phyloP scores from a whole-genome alignment of 1,140 invertebrate species.

The Hylaeus volcanicus region DNA sequence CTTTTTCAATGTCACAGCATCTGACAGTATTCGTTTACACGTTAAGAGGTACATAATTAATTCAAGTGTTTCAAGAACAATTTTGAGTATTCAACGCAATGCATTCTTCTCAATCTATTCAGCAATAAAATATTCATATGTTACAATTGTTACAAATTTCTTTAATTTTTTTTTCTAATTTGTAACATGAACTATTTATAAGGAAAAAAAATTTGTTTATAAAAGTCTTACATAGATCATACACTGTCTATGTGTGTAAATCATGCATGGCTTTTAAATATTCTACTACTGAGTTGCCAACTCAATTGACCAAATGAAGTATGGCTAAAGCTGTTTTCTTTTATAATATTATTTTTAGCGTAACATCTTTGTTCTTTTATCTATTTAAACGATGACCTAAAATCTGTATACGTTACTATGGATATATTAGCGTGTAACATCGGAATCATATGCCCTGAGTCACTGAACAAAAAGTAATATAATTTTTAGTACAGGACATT shows the following conservation, averaged over 20 bases:
- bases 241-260: not conserved
- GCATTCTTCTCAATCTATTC: not conserved
- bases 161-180: not conserved
- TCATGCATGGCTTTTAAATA: not conserved
- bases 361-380: not conserved
- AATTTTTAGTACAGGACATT: slow-evolving; percentile 15
- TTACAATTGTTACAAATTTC: not conserved
- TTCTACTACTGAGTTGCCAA: not conserved
- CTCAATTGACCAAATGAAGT: not conserved
- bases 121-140: not conserved
- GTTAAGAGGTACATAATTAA: slow-evolving; percentile 28
- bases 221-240: slow-evolving; percentile 14
- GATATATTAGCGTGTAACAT: slow-evolving; percentile 2
- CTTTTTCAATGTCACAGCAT: slow-evolving; percentile 53
- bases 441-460: slow-evolving; percentile 9
- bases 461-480: not conserved
- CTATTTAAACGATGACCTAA: not conserved
- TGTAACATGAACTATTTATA: not conserved
- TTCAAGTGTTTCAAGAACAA: slow-evolving; percentile 6
- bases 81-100: slow-evolving; percentile 6
- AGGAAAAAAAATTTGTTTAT: slow-evolving; percentile 14
- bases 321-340: not conserved
- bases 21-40: slow-evolving; percentile 34
- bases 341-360: not conserved
- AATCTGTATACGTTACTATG: not conserved